These are phyloP conservation scores for Charanyca ferruginea DNA, from an alignment of 2,888 invertebrate genomes.

Conservation along the genomic window DNA sequence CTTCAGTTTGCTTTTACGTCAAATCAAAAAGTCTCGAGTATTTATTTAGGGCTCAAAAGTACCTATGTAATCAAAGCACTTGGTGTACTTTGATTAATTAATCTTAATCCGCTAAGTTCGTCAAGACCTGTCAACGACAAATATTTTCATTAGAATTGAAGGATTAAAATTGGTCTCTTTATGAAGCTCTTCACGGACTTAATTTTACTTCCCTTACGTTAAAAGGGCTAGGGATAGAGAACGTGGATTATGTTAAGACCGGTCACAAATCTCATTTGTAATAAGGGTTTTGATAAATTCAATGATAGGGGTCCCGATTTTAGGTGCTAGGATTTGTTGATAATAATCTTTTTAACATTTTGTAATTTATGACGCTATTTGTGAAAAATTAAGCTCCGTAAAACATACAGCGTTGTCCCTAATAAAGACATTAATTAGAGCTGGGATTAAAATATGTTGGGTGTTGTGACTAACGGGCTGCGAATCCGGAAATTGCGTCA, in stretches of 20 bases:
- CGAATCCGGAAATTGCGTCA: slow-evolving; percentile 48
- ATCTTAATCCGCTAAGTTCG: slow-evolving; percentile 25
- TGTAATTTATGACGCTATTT: slow-evolving; percentile 49
- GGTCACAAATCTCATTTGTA: slow-evolving; percentile 66
- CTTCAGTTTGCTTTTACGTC: slow-evolving; percentile 2
- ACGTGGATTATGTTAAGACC: slow-evolving; percentile 60
- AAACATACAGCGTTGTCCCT: slow-evolving; percentile 41
- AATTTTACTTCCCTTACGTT: slow-evolving; percentile 61
- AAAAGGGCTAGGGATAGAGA: slow-evolving; percentile 52
- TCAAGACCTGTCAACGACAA: slow-evolving; percentile 40
- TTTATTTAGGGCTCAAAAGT: slow-evolving; percentile 24
- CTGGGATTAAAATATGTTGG: slow-evolving; percentile 46
- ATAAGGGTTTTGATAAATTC: slow-evolving; percentile 66
- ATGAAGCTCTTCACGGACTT: slow-evolving; percentile 51
- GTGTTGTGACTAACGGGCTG: slow-evolving; percentile 31
- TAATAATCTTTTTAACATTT: slow-evolving; percentile 61
- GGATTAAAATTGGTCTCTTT: slow-evolving; percentile 63
- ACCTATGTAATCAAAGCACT: slow-evolving; percentile 6
- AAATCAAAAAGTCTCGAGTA: slow-evolving; percentile 26
- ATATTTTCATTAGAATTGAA: slow-evolving; percentile 54
- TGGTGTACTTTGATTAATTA: slow-evolving; percentile 25
- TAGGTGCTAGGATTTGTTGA: slow-evolving; percentile 52
- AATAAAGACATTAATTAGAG: slow-evolving; percentile 58
- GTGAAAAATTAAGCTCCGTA: slow-evolving; percentile 43
- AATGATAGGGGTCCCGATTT: slow-evolving; percentile 61